Evolutionary conservation across 1,140 invertebrate genomes (phyloP).

Genomic region (Drosophila lowei): DNA sequence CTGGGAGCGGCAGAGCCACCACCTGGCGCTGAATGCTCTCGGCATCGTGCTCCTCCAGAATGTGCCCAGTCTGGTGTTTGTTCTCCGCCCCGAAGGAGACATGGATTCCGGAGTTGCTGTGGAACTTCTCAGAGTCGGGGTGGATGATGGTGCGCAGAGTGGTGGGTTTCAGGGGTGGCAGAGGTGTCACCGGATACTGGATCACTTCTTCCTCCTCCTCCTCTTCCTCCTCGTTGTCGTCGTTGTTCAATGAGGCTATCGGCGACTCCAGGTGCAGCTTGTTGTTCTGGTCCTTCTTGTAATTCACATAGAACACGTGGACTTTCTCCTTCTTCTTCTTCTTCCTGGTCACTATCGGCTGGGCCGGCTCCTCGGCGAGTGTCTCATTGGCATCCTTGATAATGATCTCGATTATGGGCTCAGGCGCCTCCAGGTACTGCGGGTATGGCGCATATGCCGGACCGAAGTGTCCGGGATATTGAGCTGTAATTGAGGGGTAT

Average conservation of each 20-base stretch:
- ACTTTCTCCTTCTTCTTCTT: conserved; percentile 90
- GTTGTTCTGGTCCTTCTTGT: conserved; percentile 90
- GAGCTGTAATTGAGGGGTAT: conserved; percentile 45
- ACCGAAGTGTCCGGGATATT: conserved; percentile 61
- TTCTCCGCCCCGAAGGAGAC: conserved; percentile 89
- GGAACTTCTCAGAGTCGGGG: conserved; percentile 91
- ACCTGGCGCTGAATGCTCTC: conserved; percentile 86
- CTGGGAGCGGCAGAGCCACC: conserved; percentile 84
- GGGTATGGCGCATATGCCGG: conserved; percentile 76
- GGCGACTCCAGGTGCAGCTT: conserved; percentile 81
- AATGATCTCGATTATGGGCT: conserved; percentile 95
- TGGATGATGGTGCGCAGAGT: conserved; percentile 92
- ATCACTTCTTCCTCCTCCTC: conserved; percentile 88
- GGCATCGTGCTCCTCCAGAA: conserved; percentile 84
- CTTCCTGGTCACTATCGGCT: conserved; percentile 84
- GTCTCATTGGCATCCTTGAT: conserved; percentile 94
- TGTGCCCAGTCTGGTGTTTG: conserved; percentile 84
- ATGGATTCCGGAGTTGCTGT: conserved; percentile 89
- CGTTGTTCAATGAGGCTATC: conserved; percentile 77
- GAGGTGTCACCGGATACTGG: conserved; percentile 90
- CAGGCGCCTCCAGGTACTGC: conserved; percentile 90
- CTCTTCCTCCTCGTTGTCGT: conserved; percentile 72
- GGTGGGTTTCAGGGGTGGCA: conserved; percentile 87
- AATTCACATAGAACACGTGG: conserved; percentile 95
- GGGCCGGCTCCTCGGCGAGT: conserved; percentile 87